phyloP scores from a whole-genome alignment of 2,113 vertebrate species.

The Rallus limicola region DNA sequence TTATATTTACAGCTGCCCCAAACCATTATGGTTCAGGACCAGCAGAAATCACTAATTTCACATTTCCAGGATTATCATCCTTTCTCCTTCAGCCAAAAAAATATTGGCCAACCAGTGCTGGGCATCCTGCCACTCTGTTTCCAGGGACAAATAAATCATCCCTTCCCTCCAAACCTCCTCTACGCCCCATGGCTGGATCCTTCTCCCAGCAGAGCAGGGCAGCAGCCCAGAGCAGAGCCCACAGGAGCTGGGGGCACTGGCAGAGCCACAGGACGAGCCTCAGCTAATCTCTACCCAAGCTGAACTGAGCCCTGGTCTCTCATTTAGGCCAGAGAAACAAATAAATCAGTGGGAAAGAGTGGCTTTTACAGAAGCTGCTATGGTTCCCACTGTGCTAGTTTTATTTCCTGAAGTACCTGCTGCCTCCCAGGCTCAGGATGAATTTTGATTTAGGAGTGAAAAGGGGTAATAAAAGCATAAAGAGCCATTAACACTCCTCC shows the following conservation, averaged over 20 bases:
- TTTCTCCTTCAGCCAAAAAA: neutral
- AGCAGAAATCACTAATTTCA: neutral
- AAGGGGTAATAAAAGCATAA: constrained; percentile 38
- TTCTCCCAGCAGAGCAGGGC: neutral
- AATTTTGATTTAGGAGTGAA: constrained; percentile 51
- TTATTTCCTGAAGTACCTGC: constrained; percentile 41
- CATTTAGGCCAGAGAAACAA: neutral
- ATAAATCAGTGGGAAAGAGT: constrained; percentile 10
- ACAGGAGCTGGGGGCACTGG: neutral
- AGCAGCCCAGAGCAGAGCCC: neutral
- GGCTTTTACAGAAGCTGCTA: constrained; percentile 13
- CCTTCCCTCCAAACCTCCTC: neutral
- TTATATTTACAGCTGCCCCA: neutral
- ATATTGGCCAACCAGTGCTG: neutral
- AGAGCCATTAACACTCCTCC: constrained; percentile 31
- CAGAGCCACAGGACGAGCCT: neutral
- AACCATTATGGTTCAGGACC: neutral
- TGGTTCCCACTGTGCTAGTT: constrained; percentile 35
- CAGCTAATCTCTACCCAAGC: neutral
- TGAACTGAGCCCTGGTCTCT: neutral
- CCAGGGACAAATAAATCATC: neutral
- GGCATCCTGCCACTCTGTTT: constrained; percentile 28
- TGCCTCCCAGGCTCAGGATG: neutral
- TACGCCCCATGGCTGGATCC: rapidly evolving
- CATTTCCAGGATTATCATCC: neutral